Evolutionary conservation across 2,888 invertebrate genomes (phyloP), one percentile per base, ranked within the genome.

Genomic region (Hydrotaea diabolus): DNA sequence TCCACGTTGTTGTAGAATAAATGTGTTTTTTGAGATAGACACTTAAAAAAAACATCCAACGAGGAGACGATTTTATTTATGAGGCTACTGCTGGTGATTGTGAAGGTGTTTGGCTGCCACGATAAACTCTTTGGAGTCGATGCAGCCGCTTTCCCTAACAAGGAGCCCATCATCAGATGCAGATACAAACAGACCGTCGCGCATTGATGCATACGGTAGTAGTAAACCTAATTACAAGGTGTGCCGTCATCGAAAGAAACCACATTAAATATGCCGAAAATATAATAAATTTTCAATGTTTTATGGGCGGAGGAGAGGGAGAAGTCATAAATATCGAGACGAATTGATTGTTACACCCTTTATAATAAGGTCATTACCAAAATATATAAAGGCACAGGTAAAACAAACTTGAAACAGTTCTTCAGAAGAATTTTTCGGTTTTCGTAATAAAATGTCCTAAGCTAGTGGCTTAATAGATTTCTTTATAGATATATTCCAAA

Each of bases 211-310:
- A n/a, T 71, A 80, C 79, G 76, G 89, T 87, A 89, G 89, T 87
- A 89, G 89, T 89, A 87, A 85, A 90, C 88, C 90, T 90, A 90
- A 91, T 90, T 90, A 91, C 90, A 89, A 89, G 80, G 84, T 84
- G 80, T 78, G 84, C 84, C 84, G 84, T 55, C 77, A 73, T 9
- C 39, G 77, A 77, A 77, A 77, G 77, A 77, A 71, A 81, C 72
- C 80, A 81, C 43, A 80, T 77, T 83, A 77, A 64, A 36, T 36
- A 36, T 36, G 17, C n/a, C 17, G 21, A 19, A 66, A 39, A 19
- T 19, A 19, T 66, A 66, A 66, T 66, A 66, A 66, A 66, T 43
- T 43, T 66, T 19, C n/a, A 36, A 66, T 43, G 8, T 15, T 17
- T 13, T 49, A 0, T 43, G 66, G 11, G 17, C 19, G 31, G 3